Evolutionary conservation across 2,888 invertebrate genomes (phyloP).

Genomic region (Ichneumon xanthorius): DNA sequence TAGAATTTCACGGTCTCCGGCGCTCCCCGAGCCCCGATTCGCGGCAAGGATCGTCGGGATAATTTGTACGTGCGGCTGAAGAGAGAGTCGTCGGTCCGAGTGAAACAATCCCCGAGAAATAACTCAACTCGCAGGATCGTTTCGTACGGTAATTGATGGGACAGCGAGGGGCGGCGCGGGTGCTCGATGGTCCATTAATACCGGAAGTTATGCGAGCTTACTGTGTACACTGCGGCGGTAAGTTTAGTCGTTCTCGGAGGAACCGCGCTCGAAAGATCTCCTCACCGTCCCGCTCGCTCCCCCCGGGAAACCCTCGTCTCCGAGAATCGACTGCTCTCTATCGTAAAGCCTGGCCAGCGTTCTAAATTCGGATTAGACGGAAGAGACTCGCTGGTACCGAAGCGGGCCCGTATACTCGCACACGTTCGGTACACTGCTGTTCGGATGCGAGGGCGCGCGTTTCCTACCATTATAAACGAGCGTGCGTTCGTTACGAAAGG

Average conservation of each 20-base stretch:
- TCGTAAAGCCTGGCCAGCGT: slow-evolving; percentile 59
- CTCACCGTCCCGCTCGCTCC: not conserved
- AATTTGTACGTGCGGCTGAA: not conserved
- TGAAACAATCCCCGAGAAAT: slow-evolving; percentile 22
- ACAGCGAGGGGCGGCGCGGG: slow-evolving; percentile 7
- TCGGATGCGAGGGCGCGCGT: slow-evolving; percentile 6
- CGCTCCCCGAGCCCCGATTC: slow-evolving; percentile 18
- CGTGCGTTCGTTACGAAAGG: slow-evolving; percentile 40
- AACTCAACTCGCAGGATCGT: slow-evolving; percentile 23
- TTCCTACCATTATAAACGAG: not conserved
- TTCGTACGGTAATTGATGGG: slow-evolving; percentile 19
- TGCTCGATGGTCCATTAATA: slow-evolving; percentile 53
- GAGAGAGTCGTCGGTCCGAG: slow-evolving; percentile 2
- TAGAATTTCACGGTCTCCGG: slow-evolving; percentile 47
- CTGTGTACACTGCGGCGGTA: slow-evolving; percentile 15
- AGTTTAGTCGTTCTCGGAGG: slow-evolving; percentile 10
- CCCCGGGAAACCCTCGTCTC: slow-evolving; percentile 37
- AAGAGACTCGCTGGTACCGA: slow-evolving; percentile 27
- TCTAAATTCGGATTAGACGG: slow-evolving; percentile 68
- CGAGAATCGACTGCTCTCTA: slow-evolving; percentile 46
- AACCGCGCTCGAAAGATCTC: slow-evolving; percentile 20
- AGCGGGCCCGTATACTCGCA: not conserved
- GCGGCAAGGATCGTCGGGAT: not conserved
- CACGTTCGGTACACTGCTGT: slow-evolving; percentile 16
- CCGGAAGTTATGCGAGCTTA: slow-evolving; percentile 59